These are phyloP conservation scores for Lophotis ruficrista DNA, from an alignment of 2,113 vertebrate genomes.

Conservation along the genomic window DNA sequence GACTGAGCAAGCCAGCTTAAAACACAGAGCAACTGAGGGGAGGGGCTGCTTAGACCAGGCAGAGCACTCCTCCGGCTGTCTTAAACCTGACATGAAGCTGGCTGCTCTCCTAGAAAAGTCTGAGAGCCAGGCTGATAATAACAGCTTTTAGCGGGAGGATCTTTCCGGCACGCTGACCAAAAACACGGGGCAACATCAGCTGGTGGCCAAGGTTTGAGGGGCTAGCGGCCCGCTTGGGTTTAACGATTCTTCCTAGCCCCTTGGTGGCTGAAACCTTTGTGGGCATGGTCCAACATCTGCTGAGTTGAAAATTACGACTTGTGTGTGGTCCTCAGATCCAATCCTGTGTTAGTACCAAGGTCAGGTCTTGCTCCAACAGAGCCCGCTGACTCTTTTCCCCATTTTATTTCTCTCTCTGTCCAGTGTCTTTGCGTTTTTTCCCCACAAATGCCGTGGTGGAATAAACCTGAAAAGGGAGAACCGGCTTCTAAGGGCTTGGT, in stretches of 20 bases:
- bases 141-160: not conserved
- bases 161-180: not conserved
- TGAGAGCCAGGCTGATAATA: not conserved
- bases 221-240: not conserved
- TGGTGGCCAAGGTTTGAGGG: not conserved
- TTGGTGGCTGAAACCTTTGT: not conserved
- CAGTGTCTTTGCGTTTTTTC: not conserved
- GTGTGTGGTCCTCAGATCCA: accelerated
- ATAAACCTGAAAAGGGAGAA: not conserved
- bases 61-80: not conserved
- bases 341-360: not conserved
- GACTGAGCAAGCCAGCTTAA: constrained; percentile 3
- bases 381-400: not conserved
- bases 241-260: not conserved
- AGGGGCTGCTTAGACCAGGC: not conserved
- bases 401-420: not conserved
- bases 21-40: not conserved
- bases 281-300: not conserved
- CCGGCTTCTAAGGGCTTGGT: not conserved
- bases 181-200: not conserved
- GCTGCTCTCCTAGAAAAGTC: not conserved
- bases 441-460: not conserved
- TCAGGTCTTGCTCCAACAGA: not conserved
- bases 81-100: not conserved
- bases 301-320: not conserved